Conservation (phyloP, 2,797 vertebrate species). For the Eulemur mongoz region DNA sequence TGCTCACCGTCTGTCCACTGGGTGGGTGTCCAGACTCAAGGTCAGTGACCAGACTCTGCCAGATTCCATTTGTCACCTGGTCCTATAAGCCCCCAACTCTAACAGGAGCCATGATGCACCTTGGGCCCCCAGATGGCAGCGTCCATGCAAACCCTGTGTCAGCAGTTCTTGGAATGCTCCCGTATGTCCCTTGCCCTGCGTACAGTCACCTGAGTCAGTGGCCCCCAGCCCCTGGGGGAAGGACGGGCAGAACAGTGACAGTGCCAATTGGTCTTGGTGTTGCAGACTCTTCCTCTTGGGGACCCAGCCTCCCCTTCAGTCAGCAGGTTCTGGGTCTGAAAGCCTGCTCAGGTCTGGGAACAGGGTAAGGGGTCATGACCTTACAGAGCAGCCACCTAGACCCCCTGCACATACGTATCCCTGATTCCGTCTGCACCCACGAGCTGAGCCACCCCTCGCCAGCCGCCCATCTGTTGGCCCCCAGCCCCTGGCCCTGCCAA, state of each 20-base stretch:
- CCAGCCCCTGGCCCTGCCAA: neutral
- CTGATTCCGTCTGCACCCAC: neutral
- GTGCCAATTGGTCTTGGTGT: no score
- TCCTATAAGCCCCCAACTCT: no score
- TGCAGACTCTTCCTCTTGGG: neutral
- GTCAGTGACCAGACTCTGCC: neutral
- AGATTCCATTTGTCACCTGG: accelerated
- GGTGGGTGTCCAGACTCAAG: neutral
- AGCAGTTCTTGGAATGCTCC: accelerated
- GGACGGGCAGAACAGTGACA: neutral
- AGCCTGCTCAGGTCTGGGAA: neutral
- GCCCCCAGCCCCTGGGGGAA: neutral
- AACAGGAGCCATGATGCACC: accelerated
- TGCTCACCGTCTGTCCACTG: neutral
- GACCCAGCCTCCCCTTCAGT: neutral
- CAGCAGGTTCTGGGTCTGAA: neutral
- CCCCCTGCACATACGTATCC: neutral
- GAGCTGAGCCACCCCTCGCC: neutral
- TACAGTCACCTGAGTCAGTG: neutral
- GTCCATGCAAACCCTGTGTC: no score
- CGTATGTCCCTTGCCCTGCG: no score
- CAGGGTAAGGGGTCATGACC: neutral
- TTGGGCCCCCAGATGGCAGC: accelerated
- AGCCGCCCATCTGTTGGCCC: neutral
- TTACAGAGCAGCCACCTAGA: neutral